phyloP scores from a whole-genome alignment of 2,113 vertebrate species.

The Leucoraja erinaceus region DNA sequence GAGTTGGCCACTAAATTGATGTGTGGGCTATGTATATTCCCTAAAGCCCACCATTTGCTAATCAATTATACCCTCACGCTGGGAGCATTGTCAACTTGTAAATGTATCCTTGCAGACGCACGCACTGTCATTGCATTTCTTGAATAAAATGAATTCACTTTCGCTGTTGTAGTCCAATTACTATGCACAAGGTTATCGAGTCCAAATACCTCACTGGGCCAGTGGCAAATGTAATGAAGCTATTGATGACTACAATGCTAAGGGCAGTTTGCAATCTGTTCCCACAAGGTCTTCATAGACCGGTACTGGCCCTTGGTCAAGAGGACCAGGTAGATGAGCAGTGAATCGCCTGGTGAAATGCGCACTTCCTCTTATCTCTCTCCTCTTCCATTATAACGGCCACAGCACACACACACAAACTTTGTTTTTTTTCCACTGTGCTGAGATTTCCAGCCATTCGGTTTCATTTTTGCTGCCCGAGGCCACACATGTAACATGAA shows the following conservation, averaged over 20 bases:
- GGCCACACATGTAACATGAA: not conserved
- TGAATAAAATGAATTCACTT: constrained; percentile 27
- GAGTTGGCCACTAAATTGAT: not conserved
- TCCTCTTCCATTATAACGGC: not conserved
- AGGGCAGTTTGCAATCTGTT: not conserved
- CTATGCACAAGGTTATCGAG: not conserved
- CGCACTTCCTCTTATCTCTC: not conserved
- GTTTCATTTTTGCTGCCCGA: not conserved
- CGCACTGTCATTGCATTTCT: not conserved
- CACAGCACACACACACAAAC: not conserved
- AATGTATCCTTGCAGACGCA: not conserved
- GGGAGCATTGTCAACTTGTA: not conserved
- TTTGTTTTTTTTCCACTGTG: not conserved
- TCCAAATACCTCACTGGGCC: not conserved
- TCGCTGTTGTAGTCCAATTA: not conserved
- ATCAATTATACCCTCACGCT: not conserved
- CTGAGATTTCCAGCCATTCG: not conserved
- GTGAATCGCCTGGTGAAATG: not conserved
- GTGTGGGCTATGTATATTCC: not conserved
- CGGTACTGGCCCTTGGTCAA: not conserved
- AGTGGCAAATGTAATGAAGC: not conserved
- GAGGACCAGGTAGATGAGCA: not conserved
- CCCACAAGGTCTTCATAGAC: not conserved
- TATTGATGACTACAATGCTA: not conserved
- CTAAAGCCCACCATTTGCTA: not conserved